Conservation (phyloP, 2,113 vertebrate species). For the Choloepus hoffmanni region DNA sequence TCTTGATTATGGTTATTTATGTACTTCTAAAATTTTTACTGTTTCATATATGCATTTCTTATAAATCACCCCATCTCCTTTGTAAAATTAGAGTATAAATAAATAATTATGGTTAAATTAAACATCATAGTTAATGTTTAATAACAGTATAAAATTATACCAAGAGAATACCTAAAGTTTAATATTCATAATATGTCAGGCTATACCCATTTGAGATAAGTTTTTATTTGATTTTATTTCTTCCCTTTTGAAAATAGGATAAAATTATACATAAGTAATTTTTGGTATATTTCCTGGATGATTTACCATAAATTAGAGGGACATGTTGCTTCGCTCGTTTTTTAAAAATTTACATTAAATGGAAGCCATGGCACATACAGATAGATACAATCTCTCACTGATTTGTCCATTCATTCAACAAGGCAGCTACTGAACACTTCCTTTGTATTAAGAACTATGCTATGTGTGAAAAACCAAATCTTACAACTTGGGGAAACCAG, state of each 20-base stretch:
- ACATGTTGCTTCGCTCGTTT: not conserved
- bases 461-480: not conserved
- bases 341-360: not conserved
- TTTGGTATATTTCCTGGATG: slow-evolving; percentile 2
- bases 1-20: slow-evolving; percentile 51
- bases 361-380: not conserved
- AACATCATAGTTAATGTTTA: slow-evolving; percentile 60
- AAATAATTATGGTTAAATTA: slow-evolving; percentile 53
- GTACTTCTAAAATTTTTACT: slow-evolving; percentile 6
- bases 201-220: not conserved
- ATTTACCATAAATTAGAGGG: slow-evolving; percentile 37
- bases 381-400: not conserved
- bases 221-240: slow-evolving; percentile 60
- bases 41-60: not conserved
- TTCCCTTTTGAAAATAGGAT: slow-evolving; percentile 36
- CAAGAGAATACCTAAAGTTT: slow-evolving; percentile 6
- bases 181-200: slow-evolving; percentile 17
- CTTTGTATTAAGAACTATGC: not conserved
- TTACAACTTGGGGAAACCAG: not conserved
- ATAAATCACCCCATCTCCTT: slow-evolving; percentile 38
- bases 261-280: slow-evolving; percentile 38
- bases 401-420: not conserved
- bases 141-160: slow-evolving; percentile 38
- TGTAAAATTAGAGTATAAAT: slow-evolving; percentile 56
- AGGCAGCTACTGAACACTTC: not conserved